These are phyloP conservation scores for Platycercus adscitus DNA, from an alignment of 2,113 vertebrate genomes.

Conservation along the genomic window DNA sequence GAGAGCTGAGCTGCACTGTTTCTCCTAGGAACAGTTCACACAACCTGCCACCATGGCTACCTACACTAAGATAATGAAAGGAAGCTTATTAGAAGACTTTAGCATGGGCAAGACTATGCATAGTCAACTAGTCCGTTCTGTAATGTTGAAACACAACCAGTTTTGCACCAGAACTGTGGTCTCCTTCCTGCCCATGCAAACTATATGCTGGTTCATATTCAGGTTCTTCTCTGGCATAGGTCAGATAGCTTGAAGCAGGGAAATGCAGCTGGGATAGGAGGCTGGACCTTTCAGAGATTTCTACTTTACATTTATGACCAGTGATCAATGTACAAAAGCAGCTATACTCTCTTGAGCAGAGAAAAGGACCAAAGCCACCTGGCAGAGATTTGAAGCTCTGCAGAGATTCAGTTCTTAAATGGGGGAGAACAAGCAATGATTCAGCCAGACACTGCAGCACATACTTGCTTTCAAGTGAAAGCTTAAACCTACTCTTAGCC, in stretches of 20 bases:
- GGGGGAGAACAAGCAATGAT: background rate
- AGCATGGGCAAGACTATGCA: background rate
- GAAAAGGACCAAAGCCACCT: background rate
- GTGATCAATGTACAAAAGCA: background rate
- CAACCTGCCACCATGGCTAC: background rate
- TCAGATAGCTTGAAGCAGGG: background rate
- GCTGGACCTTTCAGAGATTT: background rate
- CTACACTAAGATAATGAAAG: background rate
- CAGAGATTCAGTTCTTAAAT: background rate
- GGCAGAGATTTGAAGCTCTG: background rate
- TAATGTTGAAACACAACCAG: background rate
- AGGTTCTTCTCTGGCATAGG: background rate
- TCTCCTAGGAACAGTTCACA: background rate
- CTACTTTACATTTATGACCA: fast-evolving
- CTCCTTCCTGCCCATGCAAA: background rate
- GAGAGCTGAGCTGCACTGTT: background rate
- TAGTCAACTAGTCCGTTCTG: background rate
- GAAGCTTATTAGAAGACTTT: background rate
- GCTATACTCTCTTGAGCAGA: background rate
- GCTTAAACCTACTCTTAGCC: background rate
- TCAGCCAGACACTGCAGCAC: background rate
- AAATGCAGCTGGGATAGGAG: background rate
- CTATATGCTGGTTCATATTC: background rate
- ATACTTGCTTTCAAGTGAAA: background rate
- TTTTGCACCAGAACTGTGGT: background rate